These are phyloP conservation scores for Drosophila sp. DNA, from an alignment of 1,140 invertebrate genomes.

Conservation along the genomic window DNA sequence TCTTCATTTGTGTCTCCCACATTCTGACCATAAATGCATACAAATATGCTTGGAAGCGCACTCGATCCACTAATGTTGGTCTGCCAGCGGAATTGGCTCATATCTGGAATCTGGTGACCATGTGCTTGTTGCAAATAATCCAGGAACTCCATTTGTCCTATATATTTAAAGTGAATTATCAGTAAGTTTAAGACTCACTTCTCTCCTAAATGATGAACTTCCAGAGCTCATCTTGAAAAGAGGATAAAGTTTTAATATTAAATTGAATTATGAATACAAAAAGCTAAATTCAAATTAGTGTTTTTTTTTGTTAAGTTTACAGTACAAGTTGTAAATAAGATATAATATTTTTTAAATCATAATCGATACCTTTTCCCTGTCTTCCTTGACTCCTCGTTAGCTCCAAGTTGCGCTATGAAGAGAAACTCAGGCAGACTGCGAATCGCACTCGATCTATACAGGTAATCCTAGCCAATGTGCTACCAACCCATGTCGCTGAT, in stretches of 20 bases:
- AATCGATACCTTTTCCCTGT: too few relatives aligned
- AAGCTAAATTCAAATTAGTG: too few relatives aligned
- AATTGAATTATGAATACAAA: too few relatives aligned
- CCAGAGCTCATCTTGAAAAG: too few relatives aligned
- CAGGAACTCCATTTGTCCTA: slow-evolving; percentile 41
- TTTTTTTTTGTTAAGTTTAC: too few relatives aligned
- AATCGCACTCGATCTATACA: slow-evolving; percentile 91
- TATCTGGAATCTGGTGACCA: slow-evolving; percentile 39
- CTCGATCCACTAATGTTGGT: slow-evolving; percentile 92
- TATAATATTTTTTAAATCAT: too few relatives aligned
- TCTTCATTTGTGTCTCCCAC: slow-evolving; percentile 15
- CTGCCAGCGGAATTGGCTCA: slow-evolving; percentile 25
- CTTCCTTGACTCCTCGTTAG: slow-evolving; percentile 3
- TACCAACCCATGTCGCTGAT: slow-evolving; percentile 92
- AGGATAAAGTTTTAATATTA: too few relatives aligned
- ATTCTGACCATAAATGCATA: slow-evolving; percentile 86
- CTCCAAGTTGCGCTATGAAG: slow-evolving; percentile 21
- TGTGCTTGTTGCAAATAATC: slow-evolving; percentile 17
- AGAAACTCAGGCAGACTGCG: slow-evolving; percentile 91
- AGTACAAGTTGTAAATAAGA: too few relatives aligned
- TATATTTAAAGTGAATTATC: slow-evolving; percentile 31
- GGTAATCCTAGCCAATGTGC: slow-evolving; percentile 92
- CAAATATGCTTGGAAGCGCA: slow-evolving; percentile 86
- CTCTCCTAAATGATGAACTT: too few relatives aligned
- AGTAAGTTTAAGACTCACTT: slow-evolving; percentile 26